Base-by-base conservation (phyloP, 2,888 invertebrate species). In the Autographa pulchrina region DNA sequence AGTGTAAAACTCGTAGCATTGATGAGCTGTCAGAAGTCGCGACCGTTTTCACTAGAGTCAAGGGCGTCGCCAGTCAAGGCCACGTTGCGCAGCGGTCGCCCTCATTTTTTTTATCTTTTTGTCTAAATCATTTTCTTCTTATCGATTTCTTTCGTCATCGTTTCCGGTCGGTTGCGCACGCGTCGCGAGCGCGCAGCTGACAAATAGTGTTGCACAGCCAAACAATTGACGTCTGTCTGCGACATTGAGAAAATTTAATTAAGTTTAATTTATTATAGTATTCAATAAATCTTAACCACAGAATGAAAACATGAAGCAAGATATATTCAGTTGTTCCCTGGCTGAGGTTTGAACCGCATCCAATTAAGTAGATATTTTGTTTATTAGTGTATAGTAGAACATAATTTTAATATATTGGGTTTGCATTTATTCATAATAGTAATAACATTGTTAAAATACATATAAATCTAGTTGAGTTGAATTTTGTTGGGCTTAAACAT, bases 1-100 rank as follows among this genome's bases (percentile, higher is more conserved):
- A 35, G 69, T 61, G 65, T 62, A 25, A 63, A 43, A 48, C n/a
- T n/a, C 5, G 48, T 48, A 48, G 48, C 65, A 74, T 76, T 84
- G 85, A 90, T 89, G 87, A 83, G 82, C 82, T 78, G 67, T 74
- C 74, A 68, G 75, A 80, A 80, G 83, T 80, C 75, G 82, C 78
- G 80, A 75, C 79, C 84, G 90, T 93, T 95, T 95, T 95, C 95
- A 88, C 95, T 85, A 83, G 85, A 94, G 93, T 94, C 95, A 95
- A 95, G 95, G 95, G 87, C 92, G 88, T 75, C 78, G 52, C 85
- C 86, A 92, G 94, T 95, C 95, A 95, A 95, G 95, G 95, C 92
- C 88, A 74, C 68, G 81, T 94, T 94, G 93, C 93, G 91, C 88
- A 93, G 92, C 84, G 89, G 89, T 91, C 90, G 92, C 90, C 89